phyloP scores from a whole-genome alignment of 35 echinoderm and acorn worm genomes.

The Heliocidaris erythrogramma region DNA sequence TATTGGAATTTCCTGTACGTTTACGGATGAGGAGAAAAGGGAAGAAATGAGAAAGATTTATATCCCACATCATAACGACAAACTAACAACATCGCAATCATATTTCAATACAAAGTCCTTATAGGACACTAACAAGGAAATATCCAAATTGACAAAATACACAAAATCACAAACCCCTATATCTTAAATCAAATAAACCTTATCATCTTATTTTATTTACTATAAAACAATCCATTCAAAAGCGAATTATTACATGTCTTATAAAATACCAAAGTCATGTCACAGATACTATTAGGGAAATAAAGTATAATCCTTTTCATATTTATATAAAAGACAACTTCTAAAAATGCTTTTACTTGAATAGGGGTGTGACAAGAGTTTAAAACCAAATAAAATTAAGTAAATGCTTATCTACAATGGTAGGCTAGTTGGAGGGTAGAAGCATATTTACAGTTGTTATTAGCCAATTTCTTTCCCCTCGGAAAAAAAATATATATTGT shows the following conservation, averaged over 20 bases:
- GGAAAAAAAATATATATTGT: no score
- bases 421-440: no score
- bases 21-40: not conserved
- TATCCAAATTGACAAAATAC: not conserved
- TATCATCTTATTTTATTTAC: not conserved
- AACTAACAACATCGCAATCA: not conserved
- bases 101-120: not conserved
- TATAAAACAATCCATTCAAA: not conserved
- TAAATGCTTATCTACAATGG: no score
- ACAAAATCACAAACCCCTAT: not conserved
- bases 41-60: not conserved
- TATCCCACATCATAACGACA: not conserved
- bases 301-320: not conserved
- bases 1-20: constrained; percentile 38
- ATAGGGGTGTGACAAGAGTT: no score
- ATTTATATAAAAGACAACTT: not conserved
- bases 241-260: not conserved
- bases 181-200: not conserved
- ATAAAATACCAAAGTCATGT: not conserved
- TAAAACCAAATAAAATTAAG: no score
- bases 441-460: no score
- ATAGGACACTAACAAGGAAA: not conserved
- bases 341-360: no score
- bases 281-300: not conserved
- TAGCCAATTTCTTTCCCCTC: no score